phyloP scores from a whole-genome alignment of 2,888 invertebrate genomes.

The Crepidodera aurea region DNA sequence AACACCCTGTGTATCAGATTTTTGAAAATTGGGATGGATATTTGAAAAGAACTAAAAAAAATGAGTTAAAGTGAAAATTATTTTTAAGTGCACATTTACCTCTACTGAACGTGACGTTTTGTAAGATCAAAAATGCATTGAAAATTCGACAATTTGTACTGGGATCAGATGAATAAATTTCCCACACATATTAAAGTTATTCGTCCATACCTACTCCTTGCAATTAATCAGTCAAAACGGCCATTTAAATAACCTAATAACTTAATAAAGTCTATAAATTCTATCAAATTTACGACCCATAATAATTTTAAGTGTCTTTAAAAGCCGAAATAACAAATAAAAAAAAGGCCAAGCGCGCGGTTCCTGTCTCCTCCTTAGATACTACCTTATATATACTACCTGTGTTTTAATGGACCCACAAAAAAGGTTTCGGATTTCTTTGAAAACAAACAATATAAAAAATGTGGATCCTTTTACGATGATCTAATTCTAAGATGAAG shows the following conservation, averaged over 20 bases:
- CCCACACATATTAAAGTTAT: too few species aligned
- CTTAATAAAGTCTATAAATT: conserved; percentile 3
- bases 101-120: too few species aligned
- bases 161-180: too few species aligned
- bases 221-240: too few species aligned
- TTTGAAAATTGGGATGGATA: too few species aligned
- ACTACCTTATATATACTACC: conserved; percentile 13
- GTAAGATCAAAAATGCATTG: too few species aligned
- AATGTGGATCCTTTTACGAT: conserved; percentile 37
- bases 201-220: too few species aligned
- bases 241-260: not conserved
- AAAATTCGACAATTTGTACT: too few species aligned
- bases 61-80: too few species aligned
- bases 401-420: conserved; percentile 20
- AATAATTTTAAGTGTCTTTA: conserved; percentile 10
- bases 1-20: too few species aligned
- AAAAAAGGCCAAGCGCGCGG: conserved; percentile 1
- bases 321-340: conserved; percentile 7
- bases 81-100: too few species aligned
- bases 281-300: conserved; percentile 8
- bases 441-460: conserved; percentile 39
- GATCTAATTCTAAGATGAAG: conserved; percentile 40
- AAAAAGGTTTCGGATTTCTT: conserved; percentile 36
- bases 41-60: too few species aligned
- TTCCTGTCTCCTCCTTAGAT: not conserved